Conservation (phyloP, 2,888 invertebrate species). For the Gymnoscelis rufifasciata region DNA sequence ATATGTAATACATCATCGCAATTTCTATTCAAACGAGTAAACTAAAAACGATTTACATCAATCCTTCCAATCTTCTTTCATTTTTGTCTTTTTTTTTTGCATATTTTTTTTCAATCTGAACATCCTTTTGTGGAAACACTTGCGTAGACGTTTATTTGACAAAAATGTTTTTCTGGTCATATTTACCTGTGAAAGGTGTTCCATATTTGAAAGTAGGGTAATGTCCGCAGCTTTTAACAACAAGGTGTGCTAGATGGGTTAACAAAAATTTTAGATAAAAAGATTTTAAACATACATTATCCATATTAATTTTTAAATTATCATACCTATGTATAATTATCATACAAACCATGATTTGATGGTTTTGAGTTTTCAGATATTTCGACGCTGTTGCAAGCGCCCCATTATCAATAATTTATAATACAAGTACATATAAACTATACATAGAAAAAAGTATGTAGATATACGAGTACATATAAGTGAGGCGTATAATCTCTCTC, state of each 20-base stretch:
- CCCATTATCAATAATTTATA: too few relatives aligned
- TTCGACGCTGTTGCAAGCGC: too few relatives aligned
- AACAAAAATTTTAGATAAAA: too few relatives aligned
- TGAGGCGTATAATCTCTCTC: too few relatives aligned
- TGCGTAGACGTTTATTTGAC: constrained; percentile 67
- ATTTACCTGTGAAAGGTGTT: constrained; percentile 55
- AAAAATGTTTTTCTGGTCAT: constrained; percentile 54
- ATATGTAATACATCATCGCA: constrained; percentile 39
- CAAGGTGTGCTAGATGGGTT: constrained; percentile 60
- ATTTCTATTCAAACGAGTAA: constrained; percentile 34
- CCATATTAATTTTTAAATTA: too few relatives aligned
- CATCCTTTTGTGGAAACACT: constrained; percentile 51
- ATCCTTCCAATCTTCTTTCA: constrained; percentile 49
- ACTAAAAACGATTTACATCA: constrained; percentile 44
- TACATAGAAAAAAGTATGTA: too few relatives aligned
- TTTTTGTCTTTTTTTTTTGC: constrained; percentile 27
- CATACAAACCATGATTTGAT: too few relatives aligned
- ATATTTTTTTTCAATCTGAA: neutral
- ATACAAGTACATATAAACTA: too few relatives aligned
- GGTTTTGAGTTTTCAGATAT: too few relatives aligned
- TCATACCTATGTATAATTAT: too few relatives aligned
- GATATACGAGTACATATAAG: too few relatives aligned
- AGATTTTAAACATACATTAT: too few relatives aligned
- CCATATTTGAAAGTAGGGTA: constrained; percentile 38
- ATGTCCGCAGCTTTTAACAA: constrained; percentile 23